Conservation (phyloP, 2,888 invertebrate genomes). For the Leptopilina myrica region DNA sequence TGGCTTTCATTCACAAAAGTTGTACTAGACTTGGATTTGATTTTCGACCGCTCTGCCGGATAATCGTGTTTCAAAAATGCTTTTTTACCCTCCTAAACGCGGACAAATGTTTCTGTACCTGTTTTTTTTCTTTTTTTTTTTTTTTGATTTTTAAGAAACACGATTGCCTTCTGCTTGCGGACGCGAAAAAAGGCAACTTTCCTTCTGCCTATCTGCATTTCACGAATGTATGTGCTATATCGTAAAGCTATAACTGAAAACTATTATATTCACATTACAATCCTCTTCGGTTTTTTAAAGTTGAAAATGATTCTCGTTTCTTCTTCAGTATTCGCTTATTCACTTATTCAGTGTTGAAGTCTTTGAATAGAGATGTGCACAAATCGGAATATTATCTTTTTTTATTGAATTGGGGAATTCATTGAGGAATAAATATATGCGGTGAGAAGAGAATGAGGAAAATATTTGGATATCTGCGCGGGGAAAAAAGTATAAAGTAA, state of each 20-base stretch:
- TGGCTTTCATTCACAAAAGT: conserved; percentile 38
- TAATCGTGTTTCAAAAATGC: conserved; percentile 28
- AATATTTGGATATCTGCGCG: too few species aligned
- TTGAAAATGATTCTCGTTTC: conserved; percentile 6
- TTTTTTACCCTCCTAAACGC: conserved; percentile 25
- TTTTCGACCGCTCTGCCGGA: conserved; percentile 17
- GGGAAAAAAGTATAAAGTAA: too few species aligned
- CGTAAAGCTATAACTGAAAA: neutral
- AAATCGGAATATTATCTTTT: too few species aligned
- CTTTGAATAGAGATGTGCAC: too few species aligned
- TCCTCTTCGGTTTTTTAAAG: neutral
- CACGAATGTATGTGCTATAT: neutral
- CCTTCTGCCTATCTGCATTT: neutral
- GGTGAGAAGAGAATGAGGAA: too few species aligned
- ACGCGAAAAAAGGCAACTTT: conserved; percentile 54
- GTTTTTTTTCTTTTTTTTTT: conserved; percentile 8
- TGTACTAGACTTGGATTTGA: neutral
- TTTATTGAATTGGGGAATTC: too few species aligned
- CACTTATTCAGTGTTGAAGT: too few species aligned
- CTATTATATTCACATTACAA: conserved; percentile 24
- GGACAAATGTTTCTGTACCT: conserved; percentile 27
- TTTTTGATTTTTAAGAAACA: neutral
- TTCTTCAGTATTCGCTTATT: too few species aligned
- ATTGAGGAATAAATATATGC: too few species aligned
- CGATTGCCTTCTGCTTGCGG: conserved; percentile 47